Evolutionary conservation across 1,140 invertebrate species (phyloP).

Genomic region (Drosophila sp.): DNA sequence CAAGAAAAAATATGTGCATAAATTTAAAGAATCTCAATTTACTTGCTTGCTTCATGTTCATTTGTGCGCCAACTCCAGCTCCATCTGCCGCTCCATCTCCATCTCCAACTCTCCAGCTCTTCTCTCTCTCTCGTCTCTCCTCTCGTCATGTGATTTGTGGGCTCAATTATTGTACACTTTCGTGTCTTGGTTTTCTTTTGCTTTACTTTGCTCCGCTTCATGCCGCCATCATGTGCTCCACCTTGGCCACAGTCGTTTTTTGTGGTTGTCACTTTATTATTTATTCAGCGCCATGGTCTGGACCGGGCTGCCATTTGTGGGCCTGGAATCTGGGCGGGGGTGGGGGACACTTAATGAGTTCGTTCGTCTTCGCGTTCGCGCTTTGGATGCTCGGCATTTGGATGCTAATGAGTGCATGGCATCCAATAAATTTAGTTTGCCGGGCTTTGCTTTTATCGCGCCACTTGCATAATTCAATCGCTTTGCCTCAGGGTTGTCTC

Average conservation of each 20-base stretch:
- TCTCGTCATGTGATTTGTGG: conserved; percentile 69
- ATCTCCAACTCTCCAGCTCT: not conserved
- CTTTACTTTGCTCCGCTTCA: conserved; percentile 16
- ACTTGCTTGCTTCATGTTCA: conserved; percentile 71
- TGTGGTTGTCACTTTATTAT: conserved; percentile 81
- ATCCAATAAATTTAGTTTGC: conserved; percentile 81
- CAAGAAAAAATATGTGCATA: conserved; percentile 71
- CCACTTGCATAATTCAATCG: conserved; percentile 76
- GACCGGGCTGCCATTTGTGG: conserved; percentile 46
- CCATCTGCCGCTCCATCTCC: not conserved
- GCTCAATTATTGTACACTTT: conserved; percentile 76
- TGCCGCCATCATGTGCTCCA: conserved; percentile 36
- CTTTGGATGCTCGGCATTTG: conserved; percentile 63
- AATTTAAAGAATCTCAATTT: conserved; percentile 81
- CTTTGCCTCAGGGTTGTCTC: conserved; percentile 19
- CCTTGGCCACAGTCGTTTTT: conserved; percentile 74
- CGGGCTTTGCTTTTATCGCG: conserved; percentile 77
- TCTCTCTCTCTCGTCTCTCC: conserved; percentile 10
- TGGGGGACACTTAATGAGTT: conserved; percentile 69
- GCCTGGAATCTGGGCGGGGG: conserved; percentile 7
- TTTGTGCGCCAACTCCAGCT: conserved; percentile 57
- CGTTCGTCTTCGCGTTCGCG: conserved; percentile 65
- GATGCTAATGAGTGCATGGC: conserved; percentile 80
- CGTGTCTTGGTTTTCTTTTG: conserved; percentile 35
- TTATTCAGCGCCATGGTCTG: conserved; percentile 77